Conservation (phyloP, 2,797 vertebrate genomes). For the Gambusia yucatana region DNA sequence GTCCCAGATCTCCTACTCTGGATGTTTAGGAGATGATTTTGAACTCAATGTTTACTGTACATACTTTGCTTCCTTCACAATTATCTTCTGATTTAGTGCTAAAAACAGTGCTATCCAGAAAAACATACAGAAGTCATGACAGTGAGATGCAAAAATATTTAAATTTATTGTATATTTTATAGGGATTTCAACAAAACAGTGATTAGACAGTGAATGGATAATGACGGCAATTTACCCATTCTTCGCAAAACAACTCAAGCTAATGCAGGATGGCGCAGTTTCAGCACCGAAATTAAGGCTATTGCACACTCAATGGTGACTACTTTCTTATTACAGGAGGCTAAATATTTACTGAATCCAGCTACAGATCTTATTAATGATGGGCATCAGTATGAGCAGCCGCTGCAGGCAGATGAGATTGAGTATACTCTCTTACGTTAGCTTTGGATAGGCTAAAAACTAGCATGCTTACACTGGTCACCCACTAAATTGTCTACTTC, state of each 20-base stretch:
- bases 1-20: constrained; percentile 11
- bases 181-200: neutral
- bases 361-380: too few species aligned
- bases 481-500: too few species aligned
- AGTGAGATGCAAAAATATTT: constrained; percentile 19
- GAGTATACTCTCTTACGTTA: too few species aligned
- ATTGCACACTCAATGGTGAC: too few species aligned
- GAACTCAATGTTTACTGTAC: neutral
- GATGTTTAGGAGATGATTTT: neutral
- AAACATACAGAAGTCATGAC: neutral
- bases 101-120: neutral
- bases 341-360: too few species aligned
- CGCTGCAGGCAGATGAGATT: too few species aligned
- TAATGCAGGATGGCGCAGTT: too few species aligned
- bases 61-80: neutral
- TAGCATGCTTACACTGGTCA: too few species aligned
- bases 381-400: too few species aligned
- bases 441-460: too few species aligned
- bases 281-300: too few species aligned
- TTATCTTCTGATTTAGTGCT: neutral
- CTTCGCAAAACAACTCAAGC: neutral
- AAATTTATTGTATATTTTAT: neutral
- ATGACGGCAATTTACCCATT: neutral
- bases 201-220: neutral
- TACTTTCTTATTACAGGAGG: too few species aligned